Base-by-base conservation (phyloP, 1,140 invertebrate genomes). In the Aphelinus atriplicis region DNA sequence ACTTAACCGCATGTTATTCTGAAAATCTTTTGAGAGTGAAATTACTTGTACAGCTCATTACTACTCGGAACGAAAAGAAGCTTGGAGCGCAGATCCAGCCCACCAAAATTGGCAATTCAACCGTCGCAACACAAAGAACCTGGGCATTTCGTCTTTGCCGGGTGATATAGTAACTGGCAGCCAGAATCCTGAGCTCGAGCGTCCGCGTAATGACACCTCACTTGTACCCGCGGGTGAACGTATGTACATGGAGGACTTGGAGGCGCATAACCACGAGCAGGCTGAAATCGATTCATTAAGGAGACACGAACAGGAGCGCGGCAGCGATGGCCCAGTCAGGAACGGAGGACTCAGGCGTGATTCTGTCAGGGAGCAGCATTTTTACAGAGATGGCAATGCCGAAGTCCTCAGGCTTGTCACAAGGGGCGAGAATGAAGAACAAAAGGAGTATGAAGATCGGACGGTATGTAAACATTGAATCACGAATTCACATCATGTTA, bases 341-440 rank as follows among this genome's bases (percentile, higher is more conserved):
- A 84, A 77, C 62, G 56, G 62, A 71, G 7, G 73, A 62, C 45
- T 60, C 51, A 83, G 78, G 50, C 85, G 84, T 74, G 84, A 84
- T 75, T 82, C 85, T 7, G 77, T 88, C 46, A 76, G 93, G 55
- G 93, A 94, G 78, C 92, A 93, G 79, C 91, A 92, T 79, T 95
- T 93, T 81, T 94, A 94, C 45, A 91, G 94, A 80, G 94, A 95
- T 81, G 94, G 94, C 0, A 94, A 95, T 79, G 92, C 94, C 1
- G 94, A 95, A 87, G 94, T 95, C 65, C 85, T 95, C 60, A 88
- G 94, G 76, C 85, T 95, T n/a, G 91, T 95, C 47, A 94, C 94
- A 0, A 89, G 94, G 80, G 93, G 92, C 7, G 89, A 91, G 74
- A 84, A 85, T 48, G 89, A 90, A 75, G 92, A 93, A 81, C 86